phyloP scores from a whole-genome alignment of 2,797 vertebrate species.

The Periparus ater region DNA sequence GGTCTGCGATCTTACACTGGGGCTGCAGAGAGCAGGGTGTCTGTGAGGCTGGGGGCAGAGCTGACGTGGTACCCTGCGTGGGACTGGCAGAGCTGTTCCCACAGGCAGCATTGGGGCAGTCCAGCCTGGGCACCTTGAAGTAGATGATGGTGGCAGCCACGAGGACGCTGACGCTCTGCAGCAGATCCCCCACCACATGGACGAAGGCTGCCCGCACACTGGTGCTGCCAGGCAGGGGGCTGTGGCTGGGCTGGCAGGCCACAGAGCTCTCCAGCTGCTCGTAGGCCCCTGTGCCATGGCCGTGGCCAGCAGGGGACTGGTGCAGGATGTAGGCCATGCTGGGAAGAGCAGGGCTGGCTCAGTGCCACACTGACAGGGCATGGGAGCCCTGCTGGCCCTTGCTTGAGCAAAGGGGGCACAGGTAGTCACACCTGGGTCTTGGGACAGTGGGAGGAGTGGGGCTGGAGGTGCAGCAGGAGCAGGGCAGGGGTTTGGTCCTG shows the following conservation, averaged over 20 bases:
- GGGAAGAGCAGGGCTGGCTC: slow-evolving; percentile 22
- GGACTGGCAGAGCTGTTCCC: background rate
- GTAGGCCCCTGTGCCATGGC: slow-evolving; percentile 82
- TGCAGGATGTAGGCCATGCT: slow-evolving; percentile 98
- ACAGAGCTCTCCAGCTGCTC: slow-evolving; percentile 81
- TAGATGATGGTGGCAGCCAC: slow-evolving; percentile 92
- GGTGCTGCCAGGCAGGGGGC: slow-evolving; percentile 83
- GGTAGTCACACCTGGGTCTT: too few relatives aligned
- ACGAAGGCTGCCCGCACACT: slow-evolving; percentile 93
- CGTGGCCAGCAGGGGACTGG: slow-evolving; percentile 83
- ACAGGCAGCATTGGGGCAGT: accelerated
- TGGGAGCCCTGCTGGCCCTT: accelerated
- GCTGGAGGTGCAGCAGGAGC: background rate
- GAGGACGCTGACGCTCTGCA: slow-evolving; percentile 93
- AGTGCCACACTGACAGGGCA: background rate
- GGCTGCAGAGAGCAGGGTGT: slow-evolving; percentile 78
- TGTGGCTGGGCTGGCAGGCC: slow-evolving; percentile 66
- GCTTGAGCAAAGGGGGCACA: background rate
- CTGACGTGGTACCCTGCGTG: accelerated
- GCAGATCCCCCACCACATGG: slow-evolving; percentile 93
- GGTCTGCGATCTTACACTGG: slow-evolving; percentile 93
- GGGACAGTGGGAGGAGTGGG: too few relatives aligned
- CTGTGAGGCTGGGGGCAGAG: background rate
- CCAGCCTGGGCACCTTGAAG: slow-evolving; percentile 83
- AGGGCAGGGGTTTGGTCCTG: too few relatives aligned